Evolutionary conservation across 30 jellyfish, hydroid and myxozoan species (phyloP), one percentile per base, ranked within the genome.

Genomic region (Cassiopea andromeda): DNA sequence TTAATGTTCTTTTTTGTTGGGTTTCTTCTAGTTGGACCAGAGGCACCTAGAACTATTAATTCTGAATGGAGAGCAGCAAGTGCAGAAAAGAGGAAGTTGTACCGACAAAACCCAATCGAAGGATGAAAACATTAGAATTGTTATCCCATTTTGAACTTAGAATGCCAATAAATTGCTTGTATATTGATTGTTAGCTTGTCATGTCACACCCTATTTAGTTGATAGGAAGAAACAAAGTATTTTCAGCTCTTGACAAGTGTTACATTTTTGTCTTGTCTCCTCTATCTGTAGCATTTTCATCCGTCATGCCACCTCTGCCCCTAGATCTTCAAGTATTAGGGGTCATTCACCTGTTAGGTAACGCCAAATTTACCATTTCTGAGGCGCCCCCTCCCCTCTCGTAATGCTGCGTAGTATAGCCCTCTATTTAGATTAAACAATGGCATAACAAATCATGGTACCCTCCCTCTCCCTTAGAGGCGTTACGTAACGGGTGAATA

Each of bases 1-100:
- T 10, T 54, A 54, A 54, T 54, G 7, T 54, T 54, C 38, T 27
- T 27, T 27, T 27, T 27, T 27, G 38, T 6, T 54, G 64, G 12
- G 14, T 66, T 69, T 8, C 14, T 88, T 85, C 44, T 76, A 94
- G 98, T 90, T 82, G 97, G 97, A 17, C 99, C 98, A 79, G 91
- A 77, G 61, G 91, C 95, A 48, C 99, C 99, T 13, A 61, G 84
- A 18, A 86, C 99, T 2, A 74, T 94, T 38, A 94, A 88, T 59
- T 89, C 78, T 80, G 99, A 94, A 91, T 94, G 99, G 99, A 91
- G 95, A 74, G 93, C 90, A 17, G 97, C 97, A 6, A 77, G 83
- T 60, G 54, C 43, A 58, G 96, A 91, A 70, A 90, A 91, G 91
- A 90, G 96, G 89, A 91, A 91, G 59, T 71, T 87, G 46, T 91